Conservation (phyloP, 2,888 invertebrate genomes). For the Eupithecia dodoneata region DNA sequence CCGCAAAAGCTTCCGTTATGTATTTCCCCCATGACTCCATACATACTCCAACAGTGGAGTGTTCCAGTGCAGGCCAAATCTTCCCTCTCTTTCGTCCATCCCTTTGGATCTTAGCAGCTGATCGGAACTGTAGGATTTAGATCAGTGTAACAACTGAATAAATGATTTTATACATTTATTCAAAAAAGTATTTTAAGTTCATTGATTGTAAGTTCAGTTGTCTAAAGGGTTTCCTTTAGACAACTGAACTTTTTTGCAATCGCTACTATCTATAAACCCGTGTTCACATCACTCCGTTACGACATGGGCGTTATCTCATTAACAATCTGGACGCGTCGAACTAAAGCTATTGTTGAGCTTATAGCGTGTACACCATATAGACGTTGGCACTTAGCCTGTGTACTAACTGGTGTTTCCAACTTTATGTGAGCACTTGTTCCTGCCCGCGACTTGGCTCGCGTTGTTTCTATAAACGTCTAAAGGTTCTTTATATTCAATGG, state of each 20-base stretch:
- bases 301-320: slow-evolving; percentile 69
- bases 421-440: background rate
- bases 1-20: background rate
- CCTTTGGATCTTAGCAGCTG: background rate
- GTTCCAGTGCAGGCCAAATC: background rate
- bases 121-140: too few species aligned
- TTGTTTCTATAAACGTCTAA: too few species aligned
- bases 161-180: too few species aligned
- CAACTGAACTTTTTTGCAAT: slow-evolving; percentile 40
- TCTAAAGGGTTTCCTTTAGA: too few species aligned
- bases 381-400: slow-evolving; percentile 8
- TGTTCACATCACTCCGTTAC: slow-evolving; percentile 61
- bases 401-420: slow-evolving; percentile 16
- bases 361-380: slow-evolving; percentile 21
- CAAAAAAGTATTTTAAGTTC: too few species aligned
- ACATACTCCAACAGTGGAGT: too few species aligned
- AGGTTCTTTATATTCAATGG: too few species aligned
- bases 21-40: background rate
- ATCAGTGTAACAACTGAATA: too few species aligned
- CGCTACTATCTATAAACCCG: slow-evolving; percentile 50
- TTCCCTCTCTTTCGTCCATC: background rate
- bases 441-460: too few species aligned
- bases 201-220: too few species aligned
- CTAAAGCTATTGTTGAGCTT: slow-evolving; percentile 43
- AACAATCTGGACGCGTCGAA: slow-evolving; percentile 60